Base-by-base conservation (phyloP, 2,888 invertebrate species). In the Phoenoteleia sp. region DNA sequence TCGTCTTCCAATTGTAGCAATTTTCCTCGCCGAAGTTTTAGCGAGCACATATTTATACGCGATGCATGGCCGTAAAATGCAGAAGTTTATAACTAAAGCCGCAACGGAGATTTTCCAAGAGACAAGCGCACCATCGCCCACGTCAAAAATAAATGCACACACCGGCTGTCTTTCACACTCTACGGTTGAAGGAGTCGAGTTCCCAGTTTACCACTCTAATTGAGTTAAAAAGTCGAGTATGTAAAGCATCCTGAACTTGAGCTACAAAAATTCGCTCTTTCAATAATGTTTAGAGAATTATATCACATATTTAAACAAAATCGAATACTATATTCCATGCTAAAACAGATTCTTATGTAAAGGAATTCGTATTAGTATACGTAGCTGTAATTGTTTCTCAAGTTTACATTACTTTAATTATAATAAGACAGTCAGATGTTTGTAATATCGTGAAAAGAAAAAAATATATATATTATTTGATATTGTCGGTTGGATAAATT, bases 131-230 rank as follows among this genome's bases (percentile, higher is more conserved):
- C 69, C 87, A 87, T 88, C 85, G 88, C 87, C 87, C 85, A 87
- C 84, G 72, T 87, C 88, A 88, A 86, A 88, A 90, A 89, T 89
- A 90, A n/a, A 87, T 89, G 89, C 90, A 92, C 77, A 86, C 83
- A 91, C 91, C 91, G 90, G 92, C 91, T 92, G 92, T 92, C 92
- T 92, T 92, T 92, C 91, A 92, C 89, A 91, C 90, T 91, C 88
- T 89, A 89, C 89, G 90, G 88, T 91, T 89, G 89, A 88, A 88
- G 85, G 81, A 87, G 89, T 89, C 91, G 90, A 90, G 91, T 90
- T 92, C 89, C 89, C 90, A 86, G 88, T 85, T 66, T 79, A 71
- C 52, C 85, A 74, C 56, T 79, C 21, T 52, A 82, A 82, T 69
- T 81, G 29, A 79, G 45, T 58, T 58, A 52, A 67, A 13, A 52